A percentile compares a stretch with the other conserved stretches of the same genome.
phyloP scores from a whole-genome alignment of 2,888 invertebrate species.

The Drosophila paramelanica region DNA sequence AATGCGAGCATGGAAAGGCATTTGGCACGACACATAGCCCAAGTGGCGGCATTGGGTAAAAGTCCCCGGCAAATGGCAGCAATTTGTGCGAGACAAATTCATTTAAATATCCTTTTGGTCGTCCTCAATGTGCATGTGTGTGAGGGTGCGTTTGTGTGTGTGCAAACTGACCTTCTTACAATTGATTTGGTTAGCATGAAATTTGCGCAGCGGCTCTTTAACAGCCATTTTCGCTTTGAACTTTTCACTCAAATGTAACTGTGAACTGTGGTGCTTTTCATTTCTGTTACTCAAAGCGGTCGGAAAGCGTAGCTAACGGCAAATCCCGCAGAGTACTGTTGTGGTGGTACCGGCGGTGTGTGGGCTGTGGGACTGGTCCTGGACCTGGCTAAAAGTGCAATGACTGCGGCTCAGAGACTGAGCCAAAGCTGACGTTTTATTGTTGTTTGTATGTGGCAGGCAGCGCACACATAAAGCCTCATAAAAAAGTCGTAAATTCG shows the following conservation, averaged over 20 bases:
- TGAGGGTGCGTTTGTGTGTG: conserved; percentile 12
- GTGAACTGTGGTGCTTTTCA: conserved; percentile 60
- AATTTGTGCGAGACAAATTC: conserved; percentile 82
- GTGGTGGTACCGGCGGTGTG: conserved; percentile 25
- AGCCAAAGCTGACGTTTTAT: conserved; percentile 67
- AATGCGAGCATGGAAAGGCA: conserved; percentile 73
- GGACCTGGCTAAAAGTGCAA: conserved; percentile 67
- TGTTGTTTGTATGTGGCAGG: conserved; percentile 54
- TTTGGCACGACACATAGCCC: conserved; percentile 78
- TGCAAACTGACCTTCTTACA: conserved; percentile 67
- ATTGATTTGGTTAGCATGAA: conserved; percentile 69
- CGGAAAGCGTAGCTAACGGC: conserved; percentile 72
- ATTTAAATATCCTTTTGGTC: conserved; percentile 74
- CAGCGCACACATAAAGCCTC: conserved; percentile 66
- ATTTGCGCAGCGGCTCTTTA: conserved; percentile 50
- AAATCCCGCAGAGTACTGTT: conserved; percentile 60
- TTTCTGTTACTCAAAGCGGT: conserved; percentile 61
- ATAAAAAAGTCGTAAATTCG: conserved; percentile 78
- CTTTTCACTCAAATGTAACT: conserved; percentile 68
- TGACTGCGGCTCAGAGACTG: conserved; percentile 61
- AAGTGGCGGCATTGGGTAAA: conserved; percentile 73
- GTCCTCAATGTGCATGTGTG: conserved; percentile 12
- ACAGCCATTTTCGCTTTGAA: conserved; percentile 65
- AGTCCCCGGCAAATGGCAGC: conserved; percentile 75
- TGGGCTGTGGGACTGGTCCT: conserved; percentile 7